These are phyloP conservation scores for Alethe diademata DNA, from an alignment of 2,113 vertebrate species.

Conservation along the genomic window DNA sequence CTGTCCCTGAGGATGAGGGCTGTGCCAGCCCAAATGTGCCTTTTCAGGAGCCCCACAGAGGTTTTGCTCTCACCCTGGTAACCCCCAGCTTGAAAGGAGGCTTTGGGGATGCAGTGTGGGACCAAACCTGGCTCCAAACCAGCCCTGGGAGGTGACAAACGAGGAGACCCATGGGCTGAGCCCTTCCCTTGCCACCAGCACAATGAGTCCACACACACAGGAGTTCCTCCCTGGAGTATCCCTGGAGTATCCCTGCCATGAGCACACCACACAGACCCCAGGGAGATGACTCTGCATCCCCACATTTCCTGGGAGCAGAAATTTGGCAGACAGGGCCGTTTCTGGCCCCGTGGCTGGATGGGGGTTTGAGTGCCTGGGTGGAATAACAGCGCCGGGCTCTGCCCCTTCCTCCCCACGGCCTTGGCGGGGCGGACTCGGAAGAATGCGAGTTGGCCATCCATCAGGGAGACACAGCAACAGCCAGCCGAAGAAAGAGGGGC, in stretches of 20 bases:
- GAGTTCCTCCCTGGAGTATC: background rate
- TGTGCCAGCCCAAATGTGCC: rapidly evolving
- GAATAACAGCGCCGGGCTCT: background rate
- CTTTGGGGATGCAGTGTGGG: background rate
- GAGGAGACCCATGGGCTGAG: background rate
- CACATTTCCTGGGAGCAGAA: background rate
- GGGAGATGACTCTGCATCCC: background rate
- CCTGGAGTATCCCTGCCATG: background rate
- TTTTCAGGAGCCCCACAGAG: background rate
- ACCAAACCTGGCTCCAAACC: background rate
- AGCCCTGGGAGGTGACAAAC: background rate
- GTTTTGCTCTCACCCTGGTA: background rate
- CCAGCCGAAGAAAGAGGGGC: slow-evolving; percentile 62
- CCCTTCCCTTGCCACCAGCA: background rate
- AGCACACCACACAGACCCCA: rapidly evolving
- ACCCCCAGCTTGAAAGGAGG: background rate
- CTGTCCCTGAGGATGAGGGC: background rate
- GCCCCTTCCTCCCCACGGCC: background rate
- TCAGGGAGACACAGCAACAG: slow-evolving; percentile 75
- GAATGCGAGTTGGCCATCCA: slow-evolving; percentile 69
- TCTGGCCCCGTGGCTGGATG: background rate
- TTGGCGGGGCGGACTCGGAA: slow-evolving; percentile 55
- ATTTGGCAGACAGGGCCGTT: background rate
- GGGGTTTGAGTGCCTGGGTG: background rate
- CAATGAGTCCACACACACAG: rapidly evolving